Evolutionary conservation across 1,140 invertebrate genomes (phyloP).

Genomic region (Tetragnatha versicolor): DNA sequence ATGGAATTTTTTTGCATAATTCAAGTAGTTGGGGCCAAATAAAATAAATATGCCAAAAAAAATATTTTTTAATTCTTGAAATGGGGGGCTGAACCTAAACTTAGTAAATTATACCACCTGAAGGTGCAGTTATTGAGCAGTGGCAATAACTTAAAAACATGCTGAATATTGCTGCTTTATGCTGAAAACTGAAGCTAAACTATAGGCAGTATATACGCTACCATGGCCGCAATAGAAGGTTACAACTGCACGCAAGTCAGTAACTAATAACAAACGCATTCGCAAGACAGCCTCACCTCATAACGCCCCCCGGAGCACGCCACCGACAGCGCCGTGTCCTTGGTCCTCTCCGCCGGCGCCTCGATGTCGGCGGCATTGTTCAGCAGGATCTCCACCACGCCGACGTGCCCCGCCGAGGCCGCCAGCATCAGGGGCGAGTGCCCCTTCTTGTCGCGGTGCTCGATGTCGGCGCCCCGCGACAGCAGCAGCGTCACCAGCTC

Average conservation of each 20-base stretch:
- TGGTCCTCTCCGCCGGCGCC: slow-evolving; percentile 97
- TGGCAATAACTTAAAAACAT: too few species aligned
- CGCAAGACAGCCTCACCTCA: slow-evolving; percentile 67
- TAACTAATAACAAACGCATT: not conserved
- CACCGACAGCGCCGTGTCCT: slow-evolving; percentile 96
- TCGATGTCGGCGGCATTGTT: slow-evolving; percentile 95
- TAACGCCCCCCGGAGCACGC: slow-evolving; percentile 97
- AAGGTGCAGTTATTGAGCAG: too few species aligned
- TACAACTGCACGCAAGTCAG: not conserved
- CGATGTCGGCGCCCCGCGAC: slow-evolving; percentile 88
- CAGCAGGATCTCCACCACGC: slow-evolving; percentile 86
- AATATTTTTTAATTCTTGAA: not conserved
- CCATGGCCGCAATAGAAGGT: not conserved
- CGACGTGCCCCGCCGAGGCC: slow-evolving; percentile 93
- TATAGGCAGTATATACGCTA: too few species aligned
- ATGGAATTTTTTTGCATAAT: too few species aligned
- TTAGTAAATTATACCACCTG: too few species aligned
- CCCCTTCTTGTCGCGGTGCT: slow-evolving; percentile 98
- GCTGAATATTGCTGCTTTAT: too few species aligned
- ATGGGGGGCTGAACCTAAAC: too few species aligned
- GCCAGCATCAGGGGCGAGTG: slow-evolving; percentile 97
- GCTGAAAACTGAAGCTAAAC: too few species aligned
- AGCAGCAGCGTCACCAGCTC: slow-evolving; percentile 92
- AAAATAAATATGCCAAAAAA: too few species aligned
- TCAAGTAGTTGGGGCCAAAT: too few species aligned